Percentiles rank a stretch among this genome's conserved stretches.
Conservation (phyloP, 2,888 invertebrate species). For the Erebia aethiops region DNA sequence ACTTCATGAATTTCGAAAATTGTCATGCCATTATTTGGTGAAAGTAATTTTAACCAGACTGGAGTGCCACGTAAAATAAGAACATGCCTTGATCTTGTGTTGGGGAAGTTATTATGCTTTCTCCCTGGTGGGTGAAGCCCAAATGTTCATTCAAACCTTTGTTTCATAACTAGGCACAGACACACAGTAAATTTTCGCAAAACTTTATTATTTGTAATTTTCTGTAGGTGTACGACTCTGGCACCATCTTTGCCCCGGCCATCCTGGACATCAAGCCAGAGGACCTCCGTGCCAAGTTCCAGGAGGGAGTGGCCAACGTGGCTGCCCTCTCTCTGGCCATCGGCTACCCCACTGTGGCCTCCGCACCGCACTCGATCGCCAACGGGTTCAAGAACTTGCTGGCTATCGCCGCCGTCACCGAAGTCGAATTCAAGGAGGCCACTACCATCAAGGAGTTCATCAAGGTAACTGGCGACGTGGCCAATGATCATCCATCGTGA, state of each 20-base stretch:
- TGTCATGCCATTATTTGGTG: not conserved
- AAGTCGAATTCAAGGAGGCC: constrained; percentile 97
- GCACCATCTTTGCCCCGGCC: constrained; percentile 97
- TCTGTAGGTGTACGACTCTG: constrained; percentile 95
- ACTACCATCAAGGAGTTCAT: constrained; percentile 95
- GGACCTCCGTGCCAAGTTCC: constrained; percentile 94
- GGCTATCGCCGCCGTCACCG: constrained; percentile 97
- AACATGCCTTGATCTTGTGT: too few relatives aligned
- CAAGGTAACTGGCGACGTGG: constrained; percentile 80
- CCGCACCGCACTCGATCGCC: constrained; percentile 98
- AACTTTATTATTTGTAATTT: not conserved
- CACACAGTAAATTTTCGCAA: too few relatives aligned
- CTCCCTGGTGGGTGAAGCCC: too few relatives aligned
- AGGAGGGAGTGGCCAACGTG: constrained; percentile 96
- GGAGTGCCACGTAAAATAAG: too few relatives aligned
- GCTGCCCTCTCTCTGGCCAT: constrained; percentile 96
- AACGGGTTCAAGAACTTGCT: constrained; percentile 99
- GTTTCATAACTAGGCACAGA: too few relatives aligned
- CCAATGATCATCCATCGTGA: not conserved
- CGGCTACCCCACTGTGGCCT: constrained; percentile 98
- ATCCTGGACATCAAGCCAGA: constrained; percentile 99
- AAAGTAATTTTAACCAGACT: too few relatives aligned
- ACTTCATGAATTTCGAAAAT: not conserved
- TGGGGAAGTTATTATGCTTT: too few relatives aligned
- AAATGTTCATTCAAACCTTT: too few relatives aligned